Evolutionary conservation across 1,140 invertebrate species (phyloP).

Genomic region (Physella acuta): DNA sequence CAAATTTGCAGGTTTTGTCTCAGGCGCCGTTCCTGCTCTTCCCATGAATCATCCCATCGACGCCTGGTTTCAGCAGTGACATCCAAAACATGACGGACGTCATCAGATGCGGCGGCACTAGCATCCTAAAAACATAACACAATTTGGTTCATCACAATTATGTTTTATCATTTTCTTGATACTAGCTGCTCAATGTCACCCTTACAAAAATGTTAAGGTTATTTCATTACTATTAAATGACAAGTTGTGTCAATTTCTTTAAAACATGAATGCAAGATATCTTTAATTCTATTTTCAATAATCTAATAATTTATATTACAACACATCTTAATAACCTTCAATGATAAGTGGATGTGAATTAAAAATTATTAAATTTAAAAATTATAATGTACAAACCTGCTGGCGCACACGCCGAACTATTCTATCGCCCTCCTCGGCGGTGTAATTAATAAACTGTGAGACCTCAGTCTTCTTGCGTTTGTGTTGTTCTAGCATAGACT

Average conservation of each 20-base stretch:
- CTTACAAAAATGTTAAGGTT: too few relatives aligned
- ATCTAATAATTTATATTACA: too few relatives aligned
- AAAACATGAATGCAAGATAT: too few relatives aligned
- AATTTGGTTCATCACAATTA: too few relatives aligned
- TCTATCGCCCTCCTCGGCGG: slow-evolving; percentile 68
- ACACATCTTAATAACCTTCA: too few relatives aligned
- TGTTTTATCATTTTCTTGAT: too few relatives aligned
- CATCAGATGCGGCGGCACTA: slow-evolving; percentile 70
- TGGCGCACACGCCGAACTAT: slow-evolving; percentile 68
- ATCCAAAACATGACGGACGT: slow-evolving; percentile 68
- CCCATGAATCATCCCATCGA: slow-evolving; percentile 67
- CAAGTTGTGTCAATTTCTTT: too few relatives aligned
- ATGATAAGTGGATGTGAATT: too few relatives aligned
- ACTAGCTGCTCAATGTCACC: too few relatives aligned
- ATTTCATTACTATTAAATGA: too few relatives aligned
- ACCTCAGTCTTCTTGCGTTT: slow-evolving; percentile 66
- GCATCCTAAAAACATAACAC: slow-evolving; percentile 74
- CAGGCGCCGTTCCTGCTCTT: slow-evolving; percentile 66
- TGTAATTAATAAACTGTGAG: slow-evolving; percentile 66
- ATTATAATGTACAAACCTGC: slow-evolving; percentile 67
- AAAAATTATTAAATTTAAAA: background rate
- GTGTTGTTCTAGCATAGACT: slow-evolving; percentile 65
- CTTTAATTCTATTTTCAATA: too few relatives aligned
- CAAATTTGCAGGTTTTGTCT: slow-evolving; percentile 70
- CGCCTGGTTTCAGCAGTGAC: slow-evolving; percentile 62